Conservation (phyloP, 2,797 vertebrate genomes). For the Enteromius radiatus region DNA sequence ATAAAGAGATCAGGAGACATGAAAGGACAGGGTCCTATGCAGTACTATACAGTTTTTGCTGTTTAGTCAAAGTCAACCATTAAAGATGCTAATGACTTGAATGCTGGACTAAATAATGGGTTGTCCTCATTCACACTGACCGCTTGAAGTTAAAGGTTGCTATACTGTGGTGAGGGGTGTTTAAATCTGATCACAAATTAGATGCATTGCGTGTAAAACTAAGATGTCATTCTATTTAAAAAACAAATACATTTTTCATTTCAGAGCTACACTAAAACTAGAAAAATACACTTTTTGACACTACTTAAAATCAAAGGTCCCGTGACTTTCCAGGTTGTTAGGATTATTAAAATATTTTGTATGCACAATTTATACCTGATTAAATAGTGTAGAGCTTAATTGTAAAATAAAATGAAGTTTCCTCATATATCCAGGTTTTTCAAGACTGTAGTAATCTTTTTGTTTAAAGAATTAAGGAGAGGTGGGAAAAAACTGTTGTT, state of each 20-base stretch:
- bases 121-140: not conserved
- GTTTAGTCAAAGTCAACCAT: not conserved
- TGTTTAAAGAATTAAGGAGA: not conserved
- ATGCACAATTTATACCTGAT: not conserved
- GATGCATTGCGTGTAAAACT: too few relatives aligned
- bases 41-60: not conserved
- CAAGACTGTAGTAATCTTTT: not conserved
- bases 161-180: not conserved
- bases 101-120: not conserved
- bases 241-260: not conserved
- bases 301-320: not conserved
- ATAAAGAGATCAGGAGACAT: conserved; percentile 6
- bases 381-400: not conserved
- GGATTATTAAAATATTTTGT: not conserved
- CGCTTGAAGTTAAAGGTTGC: not conserved
- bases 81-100: conserved; percentile 1
- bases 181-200: not conserved
- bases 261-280: not conserved
- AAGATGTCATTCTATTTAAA: not conserved
- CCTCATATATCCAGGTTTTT: not conserved
- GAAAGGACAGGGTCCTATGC: not conserved
- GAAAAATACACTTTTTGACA: not conserved
- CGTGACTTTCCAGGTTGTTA: not conserved
- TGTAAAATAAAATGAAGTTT: not conserved
- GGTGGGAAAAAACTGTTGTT: not conserved